phyloP scores from a whole-genome alignment of 2,888 invertebrate genomes.

The Parelbella ahira region DNA sequence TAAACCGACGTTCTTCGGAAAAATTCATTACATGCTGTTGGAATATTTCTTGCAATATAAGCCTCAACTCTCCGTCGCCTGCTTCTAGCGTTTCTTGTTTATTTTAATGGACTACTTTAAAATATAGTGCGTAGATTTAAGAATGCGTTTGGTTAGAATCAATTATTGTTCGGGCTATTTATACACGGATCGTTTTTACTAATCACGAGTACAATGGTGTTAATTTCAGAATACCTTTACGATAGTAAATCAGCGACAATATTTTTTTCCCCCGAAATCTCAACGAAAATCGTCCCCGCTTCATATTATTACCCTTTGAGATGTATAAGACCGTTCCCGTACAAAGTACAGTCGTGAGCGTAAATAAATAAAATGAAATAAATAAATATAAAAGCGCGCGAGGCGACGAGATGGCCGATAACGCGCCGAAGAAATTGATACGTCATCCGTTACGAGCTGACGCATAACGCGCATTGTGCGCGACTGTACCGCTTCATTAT shows the following conservation, averaged over 20 bases:
- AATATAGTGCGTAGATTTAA: no score
- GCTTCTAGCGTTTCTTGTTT: constrained; percentile 14
- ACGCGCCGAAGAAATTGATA: constrained; percentile 43
- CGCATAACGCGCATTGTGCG: constrained; percentile 39
- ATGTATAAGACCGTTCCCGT: constrained; percentile 25
- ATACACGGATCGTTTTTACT: no score
- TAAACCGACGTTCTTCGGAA: no score
- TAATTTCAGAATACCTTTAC: no score
- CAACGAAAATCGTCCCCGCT: constrained; percentile 5
- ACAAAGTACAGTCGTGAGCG: constrained; percentile 28
- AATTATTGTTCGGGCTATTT: no score
- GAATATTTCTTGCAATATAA: constrained; percentile 16
- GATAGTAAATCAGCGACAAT: no score
- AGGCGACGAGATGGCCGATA: constrained; percentile 29
- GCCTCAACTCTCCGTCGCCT: constrained; percentile 10
- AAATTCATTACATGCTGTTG: constrained; percentile 21
- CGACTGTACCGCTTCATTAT: constrained; percentile 36
- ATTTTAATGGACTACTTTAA: no score
- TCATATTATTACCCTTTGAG: constrained; percentile 17
- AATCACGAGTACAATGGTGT: no score
- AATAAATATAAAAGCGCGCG: constrained; percentile 26
- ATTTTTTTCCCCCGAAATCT: constrained; percentile 3
- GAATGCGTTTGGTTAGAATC: no score
- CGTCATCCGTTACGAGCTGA: constrained; percentile 39
- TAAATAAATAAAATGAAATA: constrained; percentile 27